Evolutionary conservation across 2,888 invertebrate species (phyloP), one percentile per base, ranked within the genome.

Genomic region (Dasysyrphus tricinctus): DNA sequence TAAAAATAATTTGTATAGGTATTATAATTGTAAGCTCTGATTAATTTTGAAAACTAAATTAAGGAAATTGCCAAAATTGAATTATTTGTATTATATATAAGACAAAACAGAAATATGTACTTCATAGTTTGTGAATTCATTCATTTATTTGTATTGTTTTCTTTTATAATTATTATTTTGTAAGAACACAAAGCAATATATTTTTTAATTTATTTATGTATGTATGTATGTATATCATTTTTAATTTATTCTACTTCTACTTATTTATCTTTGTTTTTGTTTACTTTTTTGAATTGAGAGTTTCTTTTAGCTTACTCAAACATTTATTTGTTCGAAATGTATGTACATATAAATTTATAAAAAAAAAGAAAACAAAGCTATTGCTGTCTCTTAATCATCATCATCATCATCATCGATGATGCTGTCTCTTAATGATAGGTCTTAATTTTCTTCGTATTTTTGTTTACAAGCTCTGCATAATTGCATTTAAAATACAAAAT

Each of bases 41-140:
- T 80, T 69, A 56, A 44, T 54, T 75, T 44, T 51, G 39, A 44
- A 76, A 76, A 69, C 6, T 80, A 51, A 51, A 74, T 42, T 57
- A 9, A 76, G 44, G 29, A 79, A 79, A 79, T 79, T 83, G 79
- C 82, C 82, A 83, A 83, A 83, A 54, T 24, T 74, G 44, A 69
- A 54, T 69, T 59, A 74, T 44, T 57, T 19, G 47, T 65, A 77
- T 69, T 54, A 69, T 69, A 44, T 69, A 47, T 74, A 69, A 73
- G 69, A 59, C 5, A 32, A 69, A 69, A 56, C 19, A 42, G 44
- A 44, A 63, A 12, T 24, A 65, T 67, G 69, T 69, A 69, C 69
- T 69, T 69, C 51, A 69, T 69, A 69, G 39, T 39, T 69, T 51
- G 19, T 56, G 44, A 56, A 72, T 44, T 57, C 16, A 57, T 57